Base-by-base conservation (phyloP, 2,888 invertebrate genomes). In the Sabellastarte sp. region DNA sequence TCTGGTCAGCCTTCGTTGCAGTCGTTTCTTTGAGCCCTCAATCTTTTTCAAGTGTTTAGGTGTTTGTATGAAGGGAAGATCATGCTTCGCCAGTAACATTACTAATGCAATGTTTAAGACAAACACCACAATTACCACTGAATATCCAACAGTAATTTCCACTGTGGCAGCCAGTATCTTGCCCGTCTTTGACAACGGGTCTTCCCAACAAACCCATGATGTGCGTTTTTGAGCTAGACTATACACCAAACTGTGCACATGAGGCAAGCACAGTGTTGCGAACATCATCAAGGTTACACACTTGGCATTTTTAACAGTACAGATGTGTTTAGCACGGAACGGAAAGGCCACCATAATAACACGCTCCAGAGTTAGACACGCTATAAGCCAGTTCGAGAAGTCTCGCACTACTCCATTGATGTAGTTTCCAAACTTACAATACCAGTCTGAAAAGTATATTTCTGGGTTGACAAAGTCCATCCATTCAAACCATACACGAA, bases 401-500 rank as follows among this genome's bases (percentile, higher is more conserved):
- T 69, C 69, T 3, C 69, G 50, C 10, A 56, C 51, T 24, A 68
- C 61, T 2, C 63, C 67, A 32, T 69, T 68, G 24, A 59, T 51
- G 59, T 68, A 69, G 60, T 69, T 69, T 33, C 33, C 63, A n/a
- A 65, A 30, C 41, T 65, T 68, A 52, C 69, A 69, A 53, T 69
- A 69, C 32, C 60, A n/a, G 57, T 60, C 63, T 2, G 63, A 59
- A 60, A 69, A 68, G 59, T 63, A 68, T 32, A 56, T 15, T 28
- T 51, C 55, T 3, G 66, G 64, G 24, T 52, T 26, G 3, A 68
- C 41, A 53, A 68, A 20, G 57, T 66, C 51, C 50, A 52, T 59
- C 69, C 64, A 65, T 51, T 69, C 69, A 41, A 69, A 69, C 69
- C 69, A 69, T 20, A 69, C 63, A 3, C 69, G 53, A 52, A 69